Evolutionary conservation across 2,797 vertebrate genomes (phyloP).

Genomic region (Rousettus madagascariensis): DNA sequence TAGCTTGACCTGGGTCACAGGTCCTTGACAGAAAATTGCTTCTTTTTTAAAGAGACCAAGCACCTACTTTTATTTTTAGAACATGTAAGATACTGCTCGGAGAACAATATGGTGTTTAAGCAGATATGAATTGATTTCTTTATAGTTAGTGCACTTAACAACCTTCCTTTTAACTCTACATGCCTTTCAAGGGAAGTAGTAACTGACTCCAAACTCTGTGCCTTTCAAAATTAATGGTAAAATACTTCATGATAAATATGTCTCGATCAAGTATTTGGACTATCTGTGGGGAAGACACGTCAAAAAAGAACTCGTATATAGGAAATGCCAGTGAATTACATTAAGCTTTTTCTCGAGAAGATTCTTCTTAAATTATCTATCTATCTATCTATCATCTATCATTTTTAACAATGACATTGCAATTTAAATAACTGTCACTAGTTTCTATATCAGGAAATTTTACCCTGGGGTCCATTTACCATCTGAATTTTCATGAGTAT

Average conservation of each 20-base stretch:
- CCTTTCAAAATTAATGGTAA: constrained; percentile 49
- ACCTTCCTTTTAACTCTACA: neutral
- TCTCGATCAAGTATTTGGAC: constrained; percentile 24
- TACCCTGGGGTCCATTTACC: neutral
- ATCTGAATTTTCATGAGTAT: neutral
- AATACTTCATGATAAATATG: neutral
- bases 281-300: neutral
- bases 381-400: neutral
- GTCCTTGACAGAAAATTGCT: neutral
- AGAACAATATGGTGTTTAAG: neutral
- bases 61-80: neutral
- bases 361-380: neutral
- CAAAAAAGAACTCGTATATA: constrained; percentile 25
- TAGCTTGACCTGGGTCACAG: neutral
- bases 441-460: constrained; percentile 24
- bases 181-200: constrained; percentile 5
- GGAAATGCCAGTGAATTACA: constrained; percentile 49
- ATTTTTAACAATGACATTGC: constrained; percentile 40
- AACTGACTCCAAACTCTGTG: neutral
- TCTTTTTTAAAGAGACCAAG: constrained; percentile 15
- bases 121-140: constrained; percentile 5
- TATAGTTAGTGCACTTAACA: neutral
- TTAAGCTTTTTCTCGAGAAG: neutral
- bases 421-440: constrained; percentile 9
- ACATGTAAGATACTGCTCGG: neutral